Base-by-base conservation (phyloP, 1,140 invertebrate genomes). In the Leucophenga varia region DNA sequence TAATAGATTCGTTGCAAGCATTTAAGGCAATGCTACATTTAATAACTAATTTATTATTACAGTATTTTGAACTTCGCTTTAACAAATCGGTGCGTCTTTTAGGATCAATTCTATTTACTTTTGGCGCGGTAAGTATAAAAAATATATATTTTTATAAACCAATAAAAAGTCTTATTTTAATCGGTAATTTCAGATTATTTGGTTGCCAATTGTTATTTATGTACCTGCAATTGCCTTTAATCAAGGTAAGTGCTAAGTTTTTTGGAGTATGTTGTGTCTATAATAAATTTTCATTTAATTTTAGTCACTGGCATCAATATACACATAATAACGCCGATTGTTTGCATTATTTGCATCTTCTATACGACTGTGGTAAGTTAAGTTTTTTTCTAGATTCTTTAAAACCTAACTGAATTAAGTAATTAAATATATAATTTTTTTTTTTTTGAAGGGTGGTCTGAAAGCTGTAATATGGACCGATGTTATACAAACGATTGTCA, bases 381-480 rank as follows among this genome's bases (percentile, higher is more conserved):
- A 42, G 16, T 16, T n/a, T n/a, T n/a, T n/a, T n/a, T n/a, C n/a
- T n/a, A n/a, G n/a, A n/a, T n/a, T n/a, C n/a, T n/a, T n/a, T n/a
- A n/a, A n/a, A n/a, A n/a, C n/a, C n/a, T n/a, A n/a, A n/a, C n/a
- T n/a, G n/a, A n/a, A n/a, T n/a, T n/a, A n/a, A n/a, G n/a, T n/a
- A n/a, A n/a, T n/a, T n/a, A n/a, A n/a, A n/a, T n/a, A n/a, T n/a
- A n/a, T n/a, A n/a, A n/a, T n/a, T n/a, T n/a, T n/a, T n/a, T n/a
- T n/a, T n/a, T 9, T 8, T 50, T 76, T 77, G 49, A 54, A 93
- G 89, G 93, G 93, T 61, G 93, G 93, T 19, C 81, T 97, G 44
- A 92, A 91, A 79, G 93, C 93, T 6, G 93, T 96, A 2, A 88
- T 97, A 37, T 93, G 90, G 91, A 95, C 93, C 1, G 94, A 97